A percentile compares a stretch with the other conserved stretches of the same genome.
phyloP scores from a whole-genome alignment of 2,113 vertebrate genomes.

The Lutjanus erythropterus region DNA sequence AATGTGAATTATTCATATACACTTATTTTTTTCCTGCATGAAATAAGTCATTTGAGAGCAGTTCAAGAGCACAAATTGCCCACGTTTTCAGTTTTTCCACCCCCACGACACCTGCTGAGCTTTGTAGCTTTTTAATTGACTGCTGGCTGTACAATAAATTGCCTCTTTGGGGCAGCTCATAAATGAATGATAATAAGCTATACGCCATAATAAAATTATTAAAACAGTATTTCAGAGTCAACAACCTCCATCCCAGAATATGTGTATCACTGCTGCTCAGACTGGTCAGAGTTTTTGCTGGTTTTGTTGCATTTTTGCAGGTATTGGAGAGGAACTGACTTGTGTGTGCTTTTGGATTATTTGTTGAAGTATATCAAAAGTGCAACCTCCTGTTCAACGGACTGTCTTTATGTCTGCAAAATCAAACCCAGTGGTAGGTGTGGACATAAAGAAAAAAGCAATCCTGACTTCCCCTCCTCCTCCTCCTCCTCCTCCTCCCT shows the following conservation, averaged over 20 bases:
- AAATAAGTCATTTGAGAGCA: neutral
- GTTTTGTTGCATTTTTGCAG: neutral
- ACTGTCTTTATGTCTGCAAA: neutral
- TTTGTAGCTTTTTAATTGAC: neutral
- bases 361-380: neutral
- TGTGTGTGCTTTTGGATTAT: neutral
- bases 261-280: neutral
- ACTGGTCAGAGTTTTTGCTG: no score
- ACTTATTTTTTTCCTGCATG: neutral
- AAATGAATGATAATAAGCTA: neutral
- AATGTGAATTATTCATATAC: no score
- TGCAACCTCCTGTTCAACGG: neutral
- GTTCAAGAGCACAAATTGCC: neutral
- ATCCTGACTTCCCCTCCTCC: neutral
- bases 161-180: neutral
- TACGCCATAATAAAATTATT: neutral
- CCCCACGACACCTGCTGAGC: neutral
- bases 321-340: no score
- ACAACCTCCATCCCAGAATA: neutral
- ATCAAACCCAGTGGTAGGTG: neutral
- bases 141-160: conserved; percentile 15
- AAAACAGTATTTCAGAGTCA: neutral
- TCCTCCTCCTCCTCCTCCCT: neutral
- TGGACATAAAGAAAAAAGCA: conserved; percentile 15
- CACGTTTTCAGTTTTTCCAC: neutral